Evolutionary conservation across 2,113 vertebrate species (phyloP), one percentile per base, ranked within the genome.

Genomic region (Dasyurus viverrinus): DNA sequence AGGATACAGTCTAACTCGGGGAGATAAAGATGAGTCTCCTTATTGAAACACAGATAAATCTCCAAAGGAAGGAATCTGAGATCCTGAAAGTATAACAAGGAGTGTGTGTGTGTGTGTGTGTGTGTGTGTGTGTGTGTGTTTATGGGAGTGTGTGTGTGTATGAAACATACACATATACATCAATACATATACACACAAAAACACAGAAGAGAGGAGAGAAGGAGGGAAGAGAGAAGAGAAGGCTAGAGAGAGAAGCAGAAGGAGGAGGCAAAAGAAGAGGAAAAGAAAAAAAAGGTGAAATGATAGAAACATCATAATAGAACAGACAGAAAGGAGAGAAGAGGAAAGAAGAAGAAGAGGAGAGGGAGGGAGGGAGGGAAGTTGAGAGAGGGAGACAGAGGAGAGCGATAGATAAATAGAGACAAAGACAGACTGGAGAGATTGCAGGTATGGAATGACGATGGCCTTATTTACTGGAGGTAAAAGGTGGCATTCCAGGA

Each of bases 401-500:
- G 8, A 27, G 55, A 57, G 26, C 36, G 11, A 52, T 9, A 52
- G 10, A 52, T 48, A 60, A 10, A 30, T 27, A 30, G 57, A 12
- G 26, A 30, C 10, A 12, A 10, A 23, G 54, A 55, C 7, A 55
- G 24, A 55, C 23, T 54, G 26, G 55, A 27, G 1, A 57, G 54
- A 46, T 11, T 91, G 68, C 25, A 22, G 57, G 53, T 54, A 84
- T 46, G 46, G 25, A 46, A 93, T 96, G 95, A 95, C 95, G 94
- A 92, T 97, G 96, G 96, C 93, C 94, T 95, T 97, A 94, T 95
- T 68, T 92, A 93, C 92, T 96, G 94, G 91, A 97, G 96, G 96
- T 96, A 96, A 97, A 98, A 97, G 97, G 97, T 97, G 97, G 96
- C 95, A 96, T 96, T 96, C 97, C 96, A 96, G 93, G 92, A 92